phyloP scores from a whole-genome alignment of 2,797 vertebrate species.

The Natrix natrix region DNA sequence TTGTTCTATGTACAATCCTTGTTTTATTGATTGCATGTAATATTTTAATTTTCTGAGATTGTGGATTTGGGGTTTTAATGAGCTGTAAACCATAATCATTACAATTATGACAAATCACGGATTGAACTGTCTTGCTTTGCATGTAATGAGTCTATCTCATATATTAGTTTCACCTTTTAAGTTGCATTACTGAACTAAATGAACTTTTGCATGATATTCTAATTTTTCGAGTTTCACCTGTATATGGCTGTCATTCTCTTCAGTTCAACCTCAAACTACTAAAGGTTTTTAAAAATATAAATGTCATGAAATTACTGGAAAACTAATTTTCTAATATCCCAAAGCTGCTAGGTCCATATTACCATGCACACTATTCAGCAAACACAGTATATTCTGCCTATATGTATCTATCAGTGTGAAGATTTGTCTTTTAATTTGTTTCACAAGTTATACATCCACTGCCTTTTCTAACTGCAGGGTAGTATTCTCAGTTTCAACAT shows the following conservation, averaged over 20 bases:
- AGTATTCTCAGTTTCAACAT: background rate
- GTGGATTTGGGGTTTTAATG: too few species aligned
- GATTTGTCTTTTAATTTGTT: conserved; percentile 15
- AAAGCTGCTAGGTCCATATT: conserved; percentile 51
- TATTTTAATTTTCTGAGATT: too few species aligned
- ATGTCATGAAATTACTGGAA: conserved; percentile 21
- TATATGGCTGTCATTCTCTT: background rate
- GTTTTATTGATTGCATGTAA: too few species aligned
- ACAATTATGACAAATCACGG: too few species aligned
- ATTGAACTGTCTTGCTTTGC: too few species aligned
- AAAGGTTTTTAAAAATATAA: background rate
- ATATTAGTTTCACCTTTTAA: too few species aligned
- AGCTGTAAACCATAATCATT: too few species aligned
- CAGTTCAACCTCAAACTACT: background rate
- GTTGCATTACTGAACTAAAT: too few species aligned
- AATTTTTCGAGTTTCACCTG: too few species aligned
- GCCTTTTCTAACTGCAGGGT: background rate
- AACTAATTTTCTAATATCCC: conserved; percentile 46
- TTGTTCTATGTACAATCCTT: too few species aligned
- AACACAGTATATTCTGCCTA: conserved; percentile 50
- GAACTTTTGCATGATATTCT: too few species aligned
- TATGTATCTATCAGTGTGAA: conserved; percentile 51
- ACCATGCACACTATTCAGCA: conserved; percentile 44
- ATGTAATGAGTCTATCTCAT: too few species aligned
- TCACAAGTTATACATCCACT: background rate